A percentile compares a stretch with the other conserved stretches of the same genome.
These are phyloP conservation scores for Argopecten irradians DNA, from an alignment of 1,140 invertebrate genomes.

Conservation along the genomic window DNA sequence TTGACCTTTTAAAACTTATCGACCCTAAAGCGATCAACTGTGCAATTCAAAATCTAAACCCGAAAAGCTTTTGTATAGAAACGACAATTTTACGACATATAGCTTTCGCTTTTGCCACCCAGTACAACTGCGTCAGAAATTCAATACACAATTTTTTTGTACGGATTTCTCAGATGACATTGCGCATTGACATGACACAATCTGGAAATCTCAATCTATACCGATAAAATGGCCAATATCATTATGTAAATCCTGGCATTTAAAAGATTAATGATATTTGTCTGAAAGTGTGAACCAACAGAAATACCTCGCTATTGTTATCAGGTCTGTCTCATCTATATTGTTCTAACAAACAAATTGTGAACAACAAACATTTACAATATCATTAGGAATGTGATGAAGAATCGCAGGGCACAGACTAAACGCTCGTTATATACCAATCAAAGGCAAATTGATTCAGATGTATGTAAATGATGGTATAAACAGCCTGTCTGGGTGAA, in stretches of 20 bases:
- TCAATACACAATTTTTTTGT: neutral
- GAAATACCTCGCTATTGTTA: neutral
- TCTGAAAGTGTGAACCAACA: neutral
- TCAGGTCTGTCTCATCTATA: neutral
- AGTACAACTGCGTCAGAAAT: neutral
- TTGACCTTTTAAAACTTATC: neutral
- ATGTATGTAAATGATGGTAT: neutral
- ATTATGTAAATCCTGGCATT: neutral
- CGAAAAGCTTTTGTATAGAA: neutral
- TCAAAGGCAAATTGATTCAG: neutral
- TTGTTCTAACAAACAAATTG: neutral
- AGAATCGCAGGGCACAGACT: neutral
- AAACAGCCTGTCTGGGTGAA: neutral
- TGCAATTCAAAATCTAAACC: neutral
- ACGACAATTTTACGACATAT: constrained; percentile 10
- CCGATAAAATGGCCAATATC: neutral
- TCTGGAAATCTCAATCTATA: neutral
- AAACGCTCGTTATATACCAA: neutral
- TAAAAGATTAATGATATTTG: neutral
- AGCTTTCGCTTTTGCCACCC: neutral
- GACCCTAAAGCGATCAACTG: neutral
- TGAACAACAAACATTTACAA: neutral
- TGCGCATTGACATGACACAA: neutral
- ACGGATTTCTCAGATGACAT: neutral
- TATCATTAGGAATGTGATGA: neutral